Conservation (phyloP, 2,113 vertebrate species). For the Clarias batrachus region DNA sequence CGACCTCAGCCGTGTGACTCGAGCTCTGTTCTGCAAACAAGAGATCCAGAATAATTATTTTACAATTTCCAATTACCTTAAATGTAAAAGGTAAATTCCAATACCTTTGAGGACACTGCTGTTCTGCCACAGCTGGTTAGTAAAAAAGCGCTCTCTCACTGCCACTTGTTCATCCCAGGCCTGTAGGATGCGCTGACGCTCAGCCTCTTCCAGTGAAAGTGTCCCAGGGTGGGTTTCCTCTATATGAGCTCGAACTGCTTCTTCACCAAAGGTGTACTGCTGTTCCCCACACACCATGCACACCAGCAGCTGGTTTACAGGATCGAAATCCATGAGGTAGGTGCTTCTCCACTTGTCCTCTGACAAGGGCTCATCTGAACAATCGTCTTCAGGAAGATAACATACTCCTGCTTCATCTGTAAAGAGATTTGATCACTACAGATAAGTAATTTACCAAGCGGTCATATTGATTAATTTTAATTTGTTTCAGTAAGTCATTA, state of each 20-base stretch:
- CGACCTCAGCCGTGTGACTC: constrained; percentile 63
- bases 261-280: constrained; percentile 73
- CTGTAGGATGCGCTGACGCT: constrained; percentile 64
- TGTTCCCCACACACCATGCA: constrained; percentile 86
- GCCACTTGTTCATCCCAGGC: constrained; percentile 84
- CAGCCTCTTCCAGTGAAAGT: constrained; percentile 49
- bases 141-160: constrained; percentile 72
- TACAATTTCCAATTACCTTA: background rate
- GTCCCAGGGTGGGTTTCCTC: constrained; percentile 81
- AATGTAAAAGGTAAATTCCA: background rate
- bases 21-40: constrained; percentile 22
- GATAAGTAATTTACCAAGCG: background rate
- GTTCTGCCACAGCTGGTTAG: constrained; percentile 70
- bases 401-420: constrained; percentile 46
- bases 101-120: constrained; percentile 58
- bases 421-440: background rate
- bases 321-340: constrained; percentile 83
- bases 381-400: constrained; percentile 31
- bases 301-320: constrained; percentile 76
- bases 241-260: constrained; percentile 75
- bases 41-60: background rate
- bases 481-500: background rate
- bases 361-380: constrained; percentile 53
- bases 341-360: constrained; percentile 67
- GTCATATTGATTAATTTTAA: background rate